Percentiles rank a stretch among this genome's conserved stretches.
Conservation (phyloP, 2,797 vertebrate species). For the Etheostoma nigrum region DNA sequence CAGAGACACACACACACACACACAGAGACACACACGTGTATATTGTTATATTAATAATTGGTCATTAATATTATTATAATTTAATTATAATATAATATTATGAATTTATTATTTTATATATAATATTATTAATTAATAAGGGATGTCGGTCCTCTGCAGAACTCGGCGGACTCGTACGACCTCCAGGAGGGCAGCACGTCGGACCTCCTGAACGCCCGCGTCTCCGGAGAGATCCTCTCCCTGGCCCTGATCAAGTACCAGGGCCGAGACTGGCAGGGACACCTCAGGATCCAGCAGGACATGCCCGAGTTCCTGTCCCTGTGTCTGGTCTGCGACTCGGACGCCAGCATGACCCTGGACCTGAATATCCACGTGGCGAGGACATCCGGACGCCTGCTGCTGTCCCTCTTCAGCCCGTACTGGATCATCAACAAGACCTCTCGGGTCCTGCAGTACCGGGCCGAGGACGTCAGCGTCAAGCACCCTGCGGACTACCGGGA, state of each 20-base stretch:
- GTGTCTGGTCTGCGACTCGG: slow-evolving; percentile 84
- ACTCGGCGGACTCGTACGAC: slow-evolving; percentile 86
- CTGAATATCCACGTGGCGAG: slow-evolving; percentile 84
- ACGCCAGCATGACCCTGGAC: slow-evolving; percentile 81
- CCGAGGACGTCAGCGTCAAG: slow-evolving; percentile 91
- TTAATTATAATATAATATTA: too few relatives aligned
- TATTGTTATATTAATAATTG: too few relatives aligned
- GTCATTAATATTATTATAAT: too few relatives aligned
- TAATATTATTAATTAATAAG: too few relatives aligned
- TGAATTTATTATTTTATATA: too few relatives aligned
- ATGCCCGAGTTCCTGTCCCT: slow-evolving; percentile 90
- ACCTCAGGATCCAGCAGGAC: slow-evolving; percentile 82
- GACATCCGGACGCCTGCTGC: slow-evolving; percentile 76
- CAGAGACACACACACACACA: too few relatives aligned
- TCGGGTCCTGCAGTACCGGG: slow-evolving; percentile 93
- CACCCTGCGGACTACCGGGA: slow-evolving; percentile 93
- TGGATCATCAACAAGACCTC: slow-evolving; percentile 99
- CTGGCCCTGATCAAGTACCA: slow-evolving; percentile 91
- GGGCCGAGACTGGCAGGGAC: slow-evolving; percentile 92
- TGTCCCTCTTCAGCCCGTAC: slow-evolving; percentile 94
- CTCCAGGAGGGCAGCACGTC: slow-evolving; percentile 88
- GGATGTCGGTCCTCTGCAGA: slow-evolving; percentile 73
- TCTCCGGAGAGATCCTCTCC: slow-evolving; percentile 91
- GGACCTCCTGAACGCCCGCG: slow-evolving; percentile 89
- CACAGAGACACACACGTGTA: too few relatives aligned